Base-by-base conservation (phyloP, 2,888 invertebrate species). In the Sphaeridia pumilis region DNA sequence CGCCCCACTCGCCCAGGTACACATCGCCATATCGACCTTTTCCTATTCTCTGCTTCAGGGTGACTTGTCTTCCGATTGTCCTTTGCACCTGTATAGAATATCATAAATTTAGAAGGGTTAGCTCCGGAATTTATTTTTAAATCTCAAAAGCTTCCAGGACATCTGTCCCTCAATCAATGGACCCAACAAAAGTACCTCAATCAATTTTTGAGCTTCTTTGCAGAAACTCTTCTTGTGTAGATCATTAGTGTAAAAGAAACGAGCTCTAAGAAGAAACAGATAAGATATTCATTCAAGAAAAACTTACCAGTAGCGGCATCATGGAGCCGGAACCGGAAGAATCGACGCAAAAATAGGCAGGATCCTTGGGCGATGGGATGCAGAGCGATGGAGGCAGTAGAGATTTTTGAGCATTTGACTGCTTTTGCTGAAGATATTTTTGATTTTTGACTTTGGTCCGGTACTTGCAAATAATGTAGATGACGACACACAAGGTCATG, bases 1-100 rank as follows among this genome's bases (percentile, higher is more conserved):
- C 89, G 55, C 88, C 76, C 87, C 88, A 92, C 54, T 70, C 69
- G 17, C 59, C 63, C 35, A 64, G 54, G 46, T 58, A 63, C n/a
- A 92, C 92, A 70, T 90, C 89, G 4, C 86, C 89, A 70, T 87
- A 90, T 46, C 89, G 77, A 0, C 92, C 92, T 69, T 88, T 87
- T 48, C 90, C 90, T 54, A 90, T 81, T 42, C 83, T 81, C 49
- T 81, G 79, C 2, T 83, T 79, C 80, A 92, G 82, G 68, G 84
- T 82, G 49, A 94, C 86, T 73, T 94, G 90, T 68, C 87, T 87
- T 58, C 90, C 89, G 67, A 94, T 89, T 1, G 93, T 93, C 57
- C 89, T 76, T 71, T 92, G 90, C 47, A 89, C 75, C 72, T 75
- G 65, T 1, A 64, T 57, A 45, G 54, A 56, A 44, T 55, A 43